Conservation (phyloP, 53 echinoderm and acorn worm species). For the Hippasteria phrygiana region DNA sequence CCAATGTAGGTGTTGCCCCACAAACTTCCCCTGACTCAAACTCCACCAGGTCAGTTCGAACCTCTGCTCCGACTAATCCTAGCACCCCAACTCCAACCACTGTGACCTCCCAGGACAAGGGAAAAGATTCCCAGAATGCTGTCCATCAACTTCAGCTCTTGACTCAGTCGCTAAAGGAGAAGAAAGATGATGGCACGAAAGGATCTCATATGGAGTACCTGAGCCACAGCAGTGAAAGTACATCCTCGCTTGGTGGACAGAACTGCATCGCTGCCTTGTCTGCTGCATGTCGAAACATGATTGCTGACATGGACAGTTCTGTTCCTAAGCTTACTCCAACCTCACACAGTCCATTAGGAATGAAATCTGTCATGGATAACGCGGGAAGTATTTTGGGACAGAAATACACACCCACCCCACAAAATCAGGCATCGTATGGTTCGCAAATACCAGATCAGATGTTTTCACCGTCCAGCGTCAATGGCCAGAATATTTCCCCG, state of each 20-base stretch:
- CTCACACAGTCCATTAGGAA: constrained; percentile 56
- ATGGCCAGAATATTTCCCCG: constrained; percentile 39
- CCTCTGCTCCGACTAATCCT: constrained; percentile 39
- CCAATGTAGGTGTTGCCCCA: constrained; percentile 9
- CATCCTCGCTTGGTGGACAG: constrained; percentile 76
- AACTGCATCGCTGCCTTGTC: constrained; percentile 99
- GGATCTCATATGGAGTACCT: constrained; percentile 92
- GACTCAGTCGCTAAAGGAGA: constrained; percentile 87
- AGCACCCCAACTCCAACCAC: constrained; percentile 42
- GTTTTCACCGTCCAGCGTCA: constrained; percentile 29
- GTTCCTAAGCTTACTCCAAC: constrained; percentile 62
- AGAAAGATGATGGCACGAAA: constrained; percentile 81
- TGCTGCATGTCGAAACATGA: constrained; percentile 98
- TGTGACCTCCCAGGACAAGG: constrained; percentile 33
- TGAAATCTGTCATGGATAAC: constrained; percentile 58
- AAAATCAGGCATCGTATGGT: constrained; percentile 5
- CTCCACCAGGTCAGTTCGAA: constrained; percentile 39
- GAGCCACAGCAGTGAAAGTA: constrained; percentile 72
- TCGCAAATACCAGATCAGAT: constrained; percentile 56
- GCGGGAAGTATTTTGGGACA: constrained; percentile 45
- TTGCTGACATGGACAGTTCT: constrained; percentile 97
- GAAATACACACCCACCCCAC: constrained; percentile 39
- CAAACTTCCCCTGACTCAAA: constrained; percentile 59
- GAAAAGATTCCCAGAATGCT: constrained; percentile 56
- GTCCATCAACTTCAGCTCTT: constrained; percentile 79